A percentile compares a stretch with the other conserved stretches of the same genome.
These are phyloP conservation scores for Trichopria drosophilae DNA, from an alignment of 2,888 invertebrate species.

Conservation along the genomic window DNA sequence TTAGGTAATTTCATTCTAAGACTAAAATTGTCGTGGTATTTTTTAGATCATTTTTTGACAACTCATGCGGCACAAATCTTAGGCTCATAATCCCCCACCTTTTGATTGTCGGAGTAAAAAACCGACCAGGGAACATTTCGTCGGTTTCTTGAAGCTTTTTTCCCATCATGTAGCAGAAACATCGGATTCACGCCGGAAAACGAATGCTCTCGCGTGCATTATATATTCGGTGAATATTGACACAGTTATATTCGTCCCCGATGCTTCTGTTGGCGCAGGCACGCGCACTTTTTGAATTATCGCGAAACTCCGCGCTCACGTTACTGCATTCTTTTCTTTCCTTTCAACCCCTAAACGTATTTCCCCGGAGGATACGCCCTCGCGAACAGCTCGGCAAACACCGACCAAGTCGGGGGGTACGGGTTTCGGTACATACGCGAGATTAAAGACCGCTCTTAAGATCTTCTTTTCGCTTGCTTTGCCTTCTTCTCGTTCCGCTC, in stretches of 20 bases:
- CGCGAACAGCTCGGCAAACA: constrained; percentile 11
- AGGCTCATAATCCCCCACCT: too few relatives aligned
- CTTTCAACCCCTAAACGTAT: constrained; percentile 33
- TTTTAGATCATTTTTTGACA: too few relatives aligned
- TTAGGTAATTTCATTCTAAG: too few relatives aligned
- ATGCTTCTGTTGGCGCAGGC: constrained; percentile 7
- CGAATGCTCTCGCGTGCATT: constrained; percentile 12
- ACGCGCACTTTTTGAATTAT: constrained; percentile 9
- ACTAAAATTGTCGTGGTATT: too few relatives aligned
- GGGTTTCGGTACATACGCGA: constrained; percentile 26
- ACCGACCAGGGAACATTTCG: too few relatives aligned
- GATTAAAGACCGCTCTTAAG: constrained; percentile 35
- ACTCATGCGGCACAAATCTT: too few relatives aligned
- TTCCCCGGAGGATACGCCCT: constrained; percentile 34
- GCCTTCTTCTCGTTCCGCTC: constrained; percentile 7
- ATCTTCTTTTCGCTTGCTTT: constrained; percentile 25
- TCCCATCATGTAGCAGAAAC: too few relatives aligned
- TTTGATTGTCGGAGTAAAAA: too few relatives aligned
- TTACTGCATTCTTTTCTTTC: constrained; percentile 15
- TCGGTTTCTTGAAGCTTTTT: too few relatives aligned
- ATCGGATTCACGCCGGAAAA: constrained; percentile 1
- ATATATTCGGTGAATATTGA: constrained; percentile 21
- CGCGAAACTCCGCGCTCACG: constrained; percentile 6
- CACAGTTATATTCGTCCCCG: constrained; percentile 24
- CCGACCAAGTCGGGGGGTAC: constrained; percentile 15